These are phyloP conservation scores for Tetragonula carbonaria DNA, from an alignment of 2,888 invertebrate genomes.

Conservation along the genomic window DNA sequence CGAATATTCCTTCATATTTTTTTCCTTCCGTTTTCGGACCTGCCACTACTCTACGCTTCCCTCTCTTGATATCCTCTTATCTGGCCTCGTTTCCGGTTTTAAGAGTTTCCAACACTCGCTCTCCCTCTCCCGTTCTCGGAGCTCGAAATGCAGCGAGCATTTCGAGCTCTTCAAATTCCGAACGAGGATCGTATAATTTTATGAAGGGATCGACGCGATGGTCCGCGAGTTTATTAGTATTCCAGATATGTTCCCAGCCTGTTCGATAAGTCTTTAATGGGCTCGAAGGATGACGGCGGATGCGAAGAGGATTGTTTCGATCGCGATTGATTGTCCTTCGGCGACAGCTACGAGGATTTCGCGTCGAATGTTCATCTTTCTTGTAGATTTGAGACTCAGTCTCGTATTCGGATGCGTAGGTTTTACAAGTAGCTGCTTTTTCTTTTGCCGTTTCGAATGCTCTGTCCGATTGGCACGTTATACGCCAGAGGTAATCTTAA, in stretches of 20 bases:
- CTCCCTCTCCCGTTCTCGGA: too few relatives aligned
- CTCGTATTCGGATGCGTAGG: too few relatives aligned
- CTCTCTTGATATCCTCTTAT: slow-evolving; percentile 25
- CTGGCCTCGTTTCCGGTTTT: slow-evolving; percentile 16
- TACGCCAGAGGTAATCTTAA: too few relatives aligned
- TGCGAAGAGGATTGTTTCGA: background rate
- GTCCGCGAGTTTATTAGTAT: slow-evolving; percentile 29
- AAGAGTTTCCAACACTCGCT: background rate
- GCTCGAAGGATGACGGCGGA: background rate
- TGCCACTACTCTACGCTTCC: background rate
- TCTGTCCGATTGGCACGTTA: too few relatives aligned
- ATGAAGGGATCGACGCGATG: slow-evolving; percentile 23
- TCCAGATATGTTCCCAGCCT: background rate
- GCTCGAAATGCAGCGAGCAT: background rate
- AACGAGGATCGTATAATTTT: slow-evolving; percentile 32
- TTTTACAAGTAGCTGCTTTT: too few relatives aligned
- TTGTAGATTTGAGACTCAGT: too few relatives aligned
- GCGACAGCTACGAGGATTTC: background rate
- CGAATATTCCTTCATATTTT: slow-evolving; percentile 9
- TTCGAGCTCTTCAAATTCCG: background rate
- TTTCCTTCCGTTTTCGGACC: background rate
- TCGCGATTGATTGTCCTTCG: background rate
- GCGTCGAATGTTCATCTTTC: background rate
- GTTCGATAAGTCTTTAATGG: slow-evolving; percentile 12
- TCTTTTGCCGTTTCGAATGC: too few relatives aligned